A percentile compares a stretch with the other conserved stretches of the same genome.
Conservation (phyloP, 2,797 vertebrate genomes). For the Enteromius viviparus region DNA sequence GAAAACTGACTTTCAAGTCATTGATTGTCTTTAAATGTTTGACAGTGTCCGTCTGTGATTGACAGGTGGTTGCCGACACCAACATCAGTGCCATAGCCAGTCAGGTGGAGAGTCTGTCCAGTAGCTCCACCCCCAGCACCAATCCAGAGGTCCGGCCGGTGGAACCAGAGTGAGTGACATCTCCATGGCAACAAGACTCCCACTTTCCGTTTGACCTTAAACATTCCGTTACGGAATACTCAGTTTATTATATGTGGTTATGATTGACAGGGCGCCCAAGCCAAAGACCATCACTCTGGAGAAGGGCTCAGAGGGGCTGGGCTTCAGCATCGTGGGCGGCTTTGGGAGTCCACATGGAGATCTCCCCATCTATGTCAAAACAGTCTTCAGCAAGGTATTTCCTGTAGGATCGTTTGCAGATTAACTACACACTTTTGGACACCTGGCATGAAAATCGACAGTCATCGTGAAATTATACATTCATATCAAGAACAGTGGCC, state of each 20-base stretch:
- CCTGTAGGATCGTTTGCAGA: not conserved
- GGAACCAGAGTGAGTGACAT: conserved; percentile 84
- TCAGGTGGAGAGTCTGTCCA: conserved; percentile 89
- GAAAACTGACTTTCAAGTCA: not conserved
- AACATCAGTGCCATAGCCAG: conserved; percentile 91
- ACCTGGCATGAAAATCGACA: too few relatives aligned
- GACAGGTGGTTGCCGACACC: conserved; percentile 91
- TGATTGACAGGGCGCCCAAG: conserved; percentile 78
- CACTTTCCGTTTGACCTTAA: not conserved
- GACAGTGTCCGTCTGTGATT: conserved; percentile 14
- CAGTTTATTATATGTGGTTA: not conserved
- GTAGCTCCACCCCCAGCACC: conserved; percentile 67
- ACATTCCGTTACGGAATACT: not conserved
- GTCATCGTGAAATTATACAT: not conserved
- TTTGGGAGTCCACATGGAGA: conserved; percentile 94
- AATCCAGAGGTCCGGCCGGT: conserved; percentile 71
- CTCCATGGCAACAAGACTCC: not conserved
- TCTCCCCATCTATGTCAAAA: conserved; percentile 97
- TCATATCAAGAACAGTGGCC: not conserved
- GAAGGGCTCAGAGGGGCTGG: conserved; percentile 92
- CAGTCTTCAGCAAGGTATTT: conserved; percentile 91
- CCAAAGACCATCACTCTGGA: conserved; percentile 88
- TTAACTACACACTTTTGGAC: not conserved
- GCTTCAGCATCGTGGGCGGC: conserved; percentile 96
- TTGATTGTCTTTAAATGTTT: not conserved